These are phyloP conservation scores for Leucozona laternaria DNA, from an alignment of 2,888 invertebrate species.

Conservation along the genomic window DNA sequence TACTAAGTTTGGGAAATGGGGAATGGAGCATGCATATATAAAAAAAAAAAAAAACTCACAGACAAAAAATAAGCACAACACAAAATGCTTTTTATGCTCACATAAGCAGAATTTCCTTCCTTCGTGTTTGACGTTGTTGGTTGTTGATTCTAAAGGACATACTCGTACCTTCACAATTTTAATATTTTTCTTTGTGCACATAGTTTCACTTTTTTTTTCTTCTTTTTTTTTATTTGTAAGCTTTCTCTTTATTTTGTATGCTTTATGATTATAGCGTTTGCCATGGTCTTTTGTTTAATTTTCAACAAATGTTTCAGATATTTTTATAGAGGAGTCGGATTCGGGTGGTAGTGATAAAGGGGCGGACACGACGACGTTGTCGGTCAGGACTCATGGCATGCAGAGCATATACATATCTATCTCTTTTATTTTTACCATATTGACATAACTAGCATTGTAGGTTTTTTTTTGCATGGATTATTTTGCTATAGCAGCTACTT, in stretches of 20 bases:
- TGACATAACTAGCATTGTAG: slow-evolving; percentile 51
- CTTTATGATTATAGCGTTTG: slow-evolving; percentile 59
- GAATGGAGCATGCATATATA: neutral
- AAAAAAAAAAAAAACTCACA: slow-evolving; percentile 8
- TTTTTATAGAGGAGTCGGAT: slow-evolving; percentile 24
- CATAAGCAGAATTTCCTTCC: slow-evolving; percentile 66
- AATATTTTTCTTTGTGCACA: slow-evolving; percentile 63
- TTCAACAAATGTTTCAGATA: slow-evolving; percentile 63
- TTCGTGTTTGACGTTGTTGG: slow-evolving; percentile 18
- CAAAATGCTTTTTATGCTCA: slow-evolving; percentile 58
- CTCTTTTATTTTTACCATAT: slow-evolving; percentile 54
- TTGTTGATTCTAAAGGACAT: slow-evolving; percentile 45
- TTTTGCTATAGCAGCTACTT: slow-evolving; percentile 39
- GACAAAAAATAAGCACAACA: slow-evolving; percentile 32
- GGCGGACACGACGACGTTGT: slow-evolving; percentile 7
- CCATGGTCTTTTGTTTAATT: slow-evolving; percentile 68
- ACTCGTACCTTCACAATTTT: slow-evolving; percentile 35
- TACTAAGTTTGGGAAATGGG: neutral
- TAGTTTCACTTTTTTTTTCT: slow-evolving; percentile 46
- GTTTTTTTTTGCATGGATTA: slow-evolving; percentile 56
- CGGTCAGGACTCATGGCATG: slow-evolving; percentile 35
- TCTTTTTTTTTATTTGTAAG: slow-evolving; percentile 20
- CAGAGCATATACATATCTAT: slow-evolving; percentile 45
- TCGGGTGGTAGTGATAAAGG: neutral
- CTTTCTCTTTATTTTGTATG: slow-evolving; percentile 40